Base-by-base conservation (phyloP, 2,113 vertebrate genomes). In the Fregata magnificens region DNA sequence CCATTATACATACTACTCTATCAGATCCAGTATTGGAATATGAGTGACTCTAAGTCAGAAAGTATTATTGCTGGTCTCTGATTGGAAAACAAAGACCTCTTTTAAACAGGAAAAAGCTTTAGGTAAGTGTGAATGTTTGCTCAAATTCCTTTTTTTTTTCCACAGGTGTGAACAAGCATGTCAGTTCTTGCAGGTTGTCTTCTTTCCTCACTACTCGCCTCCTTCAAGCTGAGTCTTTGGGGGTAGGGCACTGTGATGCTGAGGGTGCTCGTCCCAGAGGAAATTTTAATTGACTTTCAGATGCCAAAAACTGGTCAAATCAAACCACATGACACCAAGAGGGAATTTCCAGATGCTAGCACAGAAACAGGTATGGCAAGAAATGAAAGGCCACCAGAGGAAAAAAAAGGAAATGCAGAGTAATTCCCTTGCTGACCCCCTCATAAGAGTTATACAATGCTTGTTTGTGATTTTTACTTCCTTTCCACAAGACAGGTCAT, bases 271-370 rank as follows among this genome's bases (percentile, higher is more conserved):
- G 4, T 66, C 36, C 25, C 59, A 91, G 19, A 65, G 14, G 38
- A 89, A 29, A 66, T 47, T 73, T 63, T 94, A 62, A 58, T 59
- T 90, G n/a, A 45, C 42, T 86, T 90, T 90, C 31, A 92, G 59
- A 58, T 67, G 25, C 11, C 32, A 81, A 45, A 85, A 66, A 3
- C 22, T 77, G 28, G 7, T 79, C 53, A 84, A 80, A 88, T 47
- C 2, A 12, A 94, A 52, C 13, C 10, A 42, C 10, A 13, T 40
- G 58, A 47, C 29, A 77, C 6, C 36, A 11, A 62, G 5, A 50
- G 9, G 26, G 18, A 83, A 71, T 58, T 93, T 94, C 42, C 45
- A 86, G 50, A 85, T 9, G 1, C 34, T 55, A 59, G 24, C 28
- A 62, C 0, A 2, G 56, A 80, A 95, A 69, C 4, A 67, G 24